phyloP scores from a whole-genome alignment of 2,113 vertebrate species.

The Hippopotamus amphibius region DNA sequence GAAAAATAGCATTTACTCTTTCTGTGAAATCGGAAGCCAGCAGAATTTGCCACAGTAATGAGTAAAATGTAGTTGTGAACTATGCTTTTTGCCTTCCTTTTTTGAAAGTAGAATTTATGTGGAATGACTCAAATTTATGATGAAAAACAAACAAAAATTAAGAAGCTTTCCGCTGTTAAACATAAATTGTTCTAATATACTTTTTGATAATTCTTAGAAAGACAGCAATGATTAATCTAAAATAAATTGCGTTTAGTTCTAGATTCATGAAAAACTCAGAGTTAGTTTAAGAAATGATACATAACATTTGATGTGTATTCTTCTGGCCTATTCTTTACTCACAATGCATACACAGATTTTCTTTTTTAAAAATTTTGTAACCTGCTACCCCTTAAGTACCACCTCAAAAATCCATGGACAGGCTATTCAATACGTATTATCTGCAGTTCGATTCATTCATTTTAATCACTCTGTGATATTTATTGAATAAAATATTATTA shows the following conservation, averaged over 20 bases:
- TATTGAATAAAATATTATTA: background rate
- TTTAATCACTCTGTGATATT: background rate
- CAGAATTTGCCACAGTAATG: constrained; percentile 77
- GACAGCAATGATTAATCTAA: constrained; percentile 27
- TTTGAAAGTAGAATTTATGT: constrained; percentile 59
- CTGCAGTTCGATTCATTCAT: background rate
- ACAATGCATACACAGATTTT: background rate
- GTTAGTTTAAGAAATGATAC: background rate
- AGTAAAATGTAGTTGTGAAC: constrained; percentile 51
- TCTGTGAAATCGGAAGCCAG: constrained; percentile 59
- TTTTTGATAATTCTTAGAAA: constrained; percentile 52
- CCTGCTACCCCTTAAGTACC: background rate
- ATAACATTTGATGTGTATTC: background rate
- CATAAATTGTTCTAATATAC: constrained; percentile 10
- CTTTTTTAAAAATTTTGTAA: background rate
- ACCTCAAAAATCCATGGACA: background rate
- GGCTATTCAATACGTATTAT: background rate
- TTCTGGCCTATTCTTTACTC: background rate
- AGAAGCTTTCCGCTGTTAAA: constrained; percentile 33
- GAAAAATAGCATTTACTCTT: constrained; percentile 75
- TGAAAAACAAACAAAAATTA: constrained; percentile 65
- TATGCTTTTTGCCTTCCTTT: constrained; percentile 51
- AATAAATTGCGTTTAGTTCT: constrained; percentile 19
- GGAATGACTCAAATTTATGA: constrained; percentile 48
- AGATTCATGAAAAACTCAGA: background rate